Conservation (phyloP, 2,797 vertebrate species). For the Galaxias olidus region DNA sequence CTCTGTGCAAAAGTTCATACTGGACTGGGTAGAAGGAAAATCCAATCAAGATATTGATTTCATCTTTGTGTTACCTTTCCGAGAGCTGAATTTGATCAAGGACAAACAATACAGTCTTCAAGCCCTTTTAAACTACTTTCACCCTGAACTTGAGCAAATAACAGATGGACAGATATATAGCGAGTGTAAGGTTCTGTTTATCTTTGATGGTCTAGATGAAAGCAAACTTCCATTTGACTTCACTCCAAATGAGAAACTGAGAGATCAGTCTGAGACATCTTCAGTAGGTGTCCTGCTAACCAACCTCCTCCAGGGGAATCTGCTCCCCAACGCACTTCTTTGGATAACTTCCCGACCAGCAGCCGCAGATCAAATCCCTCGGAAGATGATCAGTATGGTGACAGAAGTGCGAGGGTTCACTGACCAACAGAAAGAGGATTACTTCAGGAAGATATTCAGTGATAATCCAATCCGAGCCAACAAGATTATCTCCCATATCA, state of each 20-base stretch:
- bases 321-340: not conserved
- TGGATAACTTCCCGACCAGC: slow-evolving; percentile 1
- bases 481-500: slow-evolving; percentile 18
- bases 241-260: not conserved
- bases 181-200: not conserved
- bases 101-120: too few relatives aligned
- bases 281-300: slow-evolving; percentile 3
- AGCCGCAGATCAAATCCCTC: not conserved
- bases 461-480: not conserved
- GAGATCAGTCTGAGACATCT: not conserved
- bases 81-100: too few relatives aligned
- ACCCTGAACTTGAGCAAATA: not conserved
- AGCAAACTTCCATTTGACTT: slow-evolving; percentile 5
- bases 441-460: slow-evolving; percentile 8
- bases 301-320: slow-evolving; percentile 2
- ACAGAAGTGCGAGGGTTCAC: slow-evolving; percentile 2
- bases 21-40: too few relatives aligned
- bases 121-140: too few relatives aligned
- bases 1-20: too few relatives aligned
- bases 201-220: slow-evolving; percentile 1
- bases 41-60: too few relatives aligned
- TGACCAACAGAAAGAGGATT: slow-evolving; percentile 8
- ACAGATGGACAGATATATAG: not conserved
- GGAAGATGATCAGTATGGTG: not conserved
- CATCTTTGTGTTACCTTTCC: too few relatives aligned